Percentiles rank a stretch among this genome's conserved stretches.
Evolutionary conservation across 2,888 invertebrate species (phyloP).

Genomic region (Ichneumon xanthorius): DNA sequence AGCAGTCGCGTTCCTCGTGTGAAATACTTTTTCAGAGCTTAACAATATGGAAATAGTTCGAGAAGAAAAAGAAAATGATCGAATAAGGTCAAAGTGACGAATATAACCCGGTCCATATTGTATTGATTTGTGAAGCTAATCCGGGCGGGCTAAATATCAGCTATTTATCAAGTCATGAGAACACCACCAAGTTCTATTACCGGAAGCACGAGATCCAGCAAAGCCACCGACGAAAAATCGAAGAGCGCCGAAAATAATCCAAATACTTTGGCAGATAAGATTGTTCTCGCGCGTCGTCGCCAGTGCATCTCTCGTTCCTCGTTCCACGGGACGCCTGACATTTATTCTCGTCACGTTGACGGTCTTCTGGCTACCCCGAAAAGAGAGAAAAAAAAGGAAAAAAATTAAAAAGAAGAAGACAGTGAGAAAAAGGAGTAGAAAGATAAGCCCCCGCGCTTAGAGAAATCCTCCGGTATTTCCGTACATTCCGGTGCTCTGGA

Average conservation of each 20-base stretch:
- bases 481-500: constrained; percentile 77
- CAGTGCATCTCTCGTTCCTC: constrained; percentile 67
- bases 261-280: constrained; percentile 55
- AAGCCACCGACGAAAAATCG: background rate
- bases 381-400: constrained; percentile 52
- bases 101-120: background rate
- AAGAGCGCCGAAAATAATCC: constrained; percentile 44
- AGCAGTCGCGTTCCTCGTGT: background rate
- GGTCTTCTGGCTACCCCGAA: constrained; percentile 50
- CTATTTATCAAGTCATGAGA: background rate
- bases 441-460: constrained; percentile 69
- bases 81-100: background rate
- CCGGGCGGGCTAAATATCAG: background rate
- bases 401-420: constrained; percentile 46
- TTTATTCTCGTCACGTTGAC: constrained; percentile 83
- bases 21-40: no score
- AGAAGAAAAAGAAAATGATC: no score
- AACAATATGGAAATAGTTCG: no score
- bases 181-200: background rate
- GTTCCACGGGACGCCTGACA: constrained; percentile 76
- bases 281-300: constrained; percentile 38
- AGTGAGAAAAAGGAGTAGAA: constrained; percentile 34
- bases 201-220: background rate
- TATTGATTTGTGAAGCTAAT: background rate
- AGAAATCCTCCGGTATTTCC: constrained; percentile 81